Percentiles rank a stretch among this genome's conserved stretches.
Evolutionary conservation across 2,888 invertebrate species (phyloP).

Genomic region (Thera obeliscata): DNA sequence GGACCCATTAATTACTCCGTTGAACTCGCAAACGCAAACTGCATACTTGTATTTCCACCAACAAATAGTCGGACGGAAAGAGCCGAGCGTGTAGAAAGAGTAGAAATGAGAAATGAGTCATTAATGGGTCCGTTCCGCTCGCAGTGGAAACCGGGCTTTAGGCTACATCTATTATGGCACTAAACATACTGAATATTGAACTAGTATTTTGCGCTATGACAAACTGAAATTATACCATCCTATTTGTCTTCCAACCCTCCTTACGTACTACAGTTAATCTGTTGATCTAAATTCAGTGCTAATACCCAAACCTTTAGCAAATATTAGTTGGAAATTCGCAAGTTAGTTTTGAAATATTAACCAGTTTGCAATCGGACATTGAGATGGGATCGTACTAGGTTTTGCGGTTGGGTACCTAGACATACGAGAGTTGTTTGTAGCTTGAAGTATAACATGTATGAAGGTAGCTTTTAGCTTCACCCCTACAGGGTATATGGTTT

Average conservation of each 20-base stretch:
- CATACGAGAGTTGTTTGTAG: background rate
- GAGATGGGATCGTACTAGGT: conserved; percentile 31
- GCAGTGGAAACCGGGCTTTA: too few species aligned
- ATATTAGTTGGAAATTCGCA: conserved; percentile 13
- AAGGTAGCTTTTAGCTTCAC: background rate
- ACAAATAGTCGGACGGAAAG: too few species aligned
- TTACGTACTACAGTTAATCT: background rate
- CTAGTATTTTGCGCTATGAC: background rate
- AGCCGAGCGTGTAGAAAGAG: too few species aligned
- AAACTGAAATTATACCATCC: background rate
- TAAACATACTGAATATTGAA: too few species aligned
- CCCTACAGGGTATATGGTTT: background rate
- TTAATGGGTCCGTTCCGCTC: too few species aligned
- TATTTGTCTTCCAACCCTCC: background rate
- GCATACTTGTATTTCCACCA: too few species aligned
- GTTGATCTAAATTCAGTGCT: conserved; percentile 1
- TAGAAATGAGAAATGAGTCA: too few species aligned
- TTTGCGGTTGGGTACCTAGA: conserved; percentile 23
- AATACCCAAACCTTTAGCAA: conserved; percentile 12
- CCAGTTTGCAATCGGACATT: conserved; percentile 34
- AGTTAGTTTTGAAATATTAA: conserved; percentile 32
- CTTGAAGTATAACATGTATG: conserved; percentile 3
- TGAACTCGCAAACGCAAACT: too few species aligned
- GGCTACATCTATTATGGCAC: too few species aligned
- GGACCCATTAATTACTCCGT: too few species aligned